These are phyloP conservation scores for Lampropteryx suffumata DNA, from an alignment of 2,888 invertebrate genomes.

Conservation along the genomic window DNA sequence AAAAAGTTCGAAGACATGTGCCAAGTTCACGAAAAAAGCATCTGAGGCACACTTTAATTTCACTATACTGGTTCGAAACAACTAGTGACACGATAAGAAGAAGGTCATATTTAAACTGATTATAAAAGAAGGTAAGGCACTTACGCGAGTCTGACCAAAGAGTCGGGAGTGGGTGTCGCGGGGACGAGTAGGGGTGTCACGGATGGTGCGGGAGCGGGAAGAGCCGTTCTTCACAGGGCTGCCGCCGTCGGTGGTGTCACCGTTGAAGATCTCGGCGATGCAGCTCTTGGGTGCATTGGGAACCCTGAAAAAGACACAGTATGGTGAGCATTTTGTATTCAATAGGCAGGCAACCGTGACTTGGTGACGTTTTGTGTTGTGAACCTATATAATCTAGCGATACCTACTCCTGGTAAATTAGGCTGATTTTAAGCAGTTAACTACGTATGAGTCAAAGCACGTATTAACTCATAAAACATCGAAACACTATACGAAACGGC, in stretches of 20 bases:
- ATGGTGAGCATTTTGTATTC: background rate
- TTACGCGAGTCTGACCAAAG: conserved; percentile 73
- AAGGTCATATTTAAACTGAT: too few relatives aligned
- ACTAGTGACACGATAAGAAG: too few relatives aligned
- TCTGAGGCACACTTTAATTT: too few relatives aligned
- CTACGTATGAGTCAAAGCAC: conserved; percentile 1
- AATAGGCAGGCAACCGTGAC: too few relatives aligned
- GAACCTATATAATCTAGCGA: too few relatives aligned
- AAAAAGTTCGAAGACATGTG: too few relatives aligned
- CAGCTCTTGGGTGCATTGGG: conserved; percentile 84
- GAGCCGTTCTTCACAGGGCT: conserved; percentile 69
- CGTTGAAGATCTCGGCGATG: conserved; percentile 81
- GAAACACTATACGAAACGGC: conserved; percentile 39
- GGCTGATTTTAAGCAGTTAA: background rate
- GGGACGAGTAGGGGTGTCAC: conserved; percentile 83
- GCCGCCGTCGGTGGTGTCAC: conserved; percentile 61
- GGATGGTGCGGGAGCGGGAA: conserved; percentile 67
- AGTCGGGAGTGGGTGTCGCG: conserved; percentile 85
- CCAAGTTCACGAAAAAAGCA: too few relatives aligned
- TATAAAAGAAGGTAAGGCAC: too few relatives aligned
- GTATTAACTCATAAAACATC: conserved; percentile 14
- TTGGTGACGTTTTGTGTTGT: too few relatives aligned
- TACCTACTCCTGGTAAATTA: too few relatives aligned
- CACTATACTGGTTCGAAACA: too few relatives aligned
- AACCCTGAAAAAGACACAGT: conserved; percentile 70